Evolutionary conservation across 1,140 invertebrate genomes (phyloP), one percentile per base, ranked within the genome.

Genomic region (Pararge aegeria): DNA sequence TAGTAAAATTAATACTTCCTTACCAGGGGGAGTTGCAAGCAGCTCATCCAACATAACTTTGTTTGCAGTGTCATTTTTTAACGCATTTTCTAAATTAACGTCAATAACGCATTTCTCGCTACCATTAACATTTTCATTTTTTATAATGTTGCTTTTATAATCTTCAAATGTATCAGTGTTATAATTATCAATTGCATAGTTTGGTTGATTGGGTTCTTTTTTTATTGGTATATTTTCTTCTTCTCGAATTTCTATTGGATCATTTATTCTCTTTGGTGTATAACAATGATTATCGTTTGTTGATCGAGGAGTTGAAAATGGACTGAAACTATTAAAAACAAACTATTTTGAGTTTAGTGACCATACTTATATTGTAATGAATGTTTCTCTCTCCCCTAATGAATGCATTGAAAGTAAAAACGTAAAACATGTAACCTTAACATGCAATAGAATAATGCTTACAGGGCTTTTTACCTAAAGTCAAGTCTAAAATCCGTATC

Each of bases 391-490:
- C n/a, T n/a, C n/a, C n/a, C n/a, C n/a, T n/a, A n/a, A n/a, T n/a
- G n/a, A n/a, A n/a, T n/a, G n/a, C n/a, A n/a, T n/a, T n/a, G n/a
- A n/a, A n/a, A n/a, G n/a, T n/a, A n/a, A n/a, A n/a, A n/a, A n/a
- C n/a, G n/a, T n/a, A n/a, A n/a, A n/a, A n/a, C n/a, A n/a, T n/a
- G n/a, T n/a, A n/a, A n/a, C n/a, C n/a, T n/a, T n/a, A n/a, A n/a
- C n/a, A n/a, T n/a, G n/a, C n/a, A n/a, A n/a, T n/a, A n/a, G n/a
- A n/a, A n/a, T n/a, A n/a, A n/a, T n/a, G n/a, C n/a, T n/a, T n/a
- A n/a, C n/a, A n/a, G n/a, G n/a, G n/a, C 9, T 40, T 7, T 21
- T 68, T 75, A 87, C 84, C 75, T 81, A 46, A 85, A 78, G 68
- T 86, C 80, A 10, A 85, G 54, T 54, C 68, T 70, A 51, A 78